phyloP scores from a whole-genome alignment of 2,113 vertebrate genomes.

The Phaetusa simplex region DNA sequence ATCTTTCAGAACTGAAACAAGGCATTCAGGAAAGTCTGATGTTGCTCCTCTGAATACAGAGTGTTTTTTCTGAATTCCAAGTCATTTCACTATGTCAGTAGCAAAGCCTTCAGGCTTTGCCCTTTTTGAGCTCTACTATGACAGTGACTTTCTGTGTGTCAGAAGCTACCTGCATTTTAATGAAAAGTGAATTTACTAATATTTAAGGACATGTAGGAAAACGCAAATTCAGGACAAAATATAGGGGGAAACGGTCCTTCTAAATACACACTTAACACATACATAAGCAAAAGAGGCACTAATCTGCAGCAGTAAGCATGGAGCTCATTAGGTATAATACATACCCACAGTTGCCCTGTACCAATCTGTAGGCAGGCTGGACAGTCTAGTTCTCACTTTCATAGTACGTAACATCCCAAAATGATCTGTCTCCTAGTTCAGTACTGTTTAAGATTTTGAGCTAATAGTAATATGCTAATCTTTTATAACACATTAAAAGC shows the following conservation, averaged over 20 bases:
- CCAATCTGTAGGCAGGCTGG: neutral
- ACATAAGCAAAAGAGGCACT: neutral
- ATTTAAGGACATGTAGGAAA: neutral
- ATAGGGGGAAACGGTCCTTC: fast-evolving
- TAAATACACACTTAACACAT: neutral
- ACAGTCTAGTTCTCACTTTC: neutral
- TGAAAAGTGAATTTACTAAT: neutral
- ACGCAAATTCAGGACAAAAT: neutral
- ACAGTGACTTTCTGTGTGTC: neutral
- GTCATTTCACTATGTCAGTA: neutral
- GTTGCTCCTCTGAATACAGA: neutral
- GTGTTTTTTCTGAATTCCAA: neutral
- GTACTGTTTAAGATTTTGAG: neutral
- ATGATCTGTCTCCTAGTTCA: neutral
- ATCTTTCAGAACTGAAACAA: neutral
- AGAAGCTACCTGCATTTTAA: neutral
- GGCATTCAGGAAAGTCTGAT: neutral
- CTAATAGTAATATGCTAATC: neutral
- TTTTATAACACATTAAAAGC: neutral
- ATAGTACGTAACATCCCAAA: neutral
- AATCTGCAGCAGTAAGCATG: neutral
- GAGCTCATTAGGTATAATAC: neutral
- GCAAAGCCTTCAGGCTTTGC: neutral
- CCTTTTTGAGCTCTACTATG: neutral
- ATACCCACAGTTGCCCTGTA: neutral